Evolutionary conservation across 2,113 vertebrate species (phyloP).

Genomic region (Argyrosomus japonicus): DNA sequence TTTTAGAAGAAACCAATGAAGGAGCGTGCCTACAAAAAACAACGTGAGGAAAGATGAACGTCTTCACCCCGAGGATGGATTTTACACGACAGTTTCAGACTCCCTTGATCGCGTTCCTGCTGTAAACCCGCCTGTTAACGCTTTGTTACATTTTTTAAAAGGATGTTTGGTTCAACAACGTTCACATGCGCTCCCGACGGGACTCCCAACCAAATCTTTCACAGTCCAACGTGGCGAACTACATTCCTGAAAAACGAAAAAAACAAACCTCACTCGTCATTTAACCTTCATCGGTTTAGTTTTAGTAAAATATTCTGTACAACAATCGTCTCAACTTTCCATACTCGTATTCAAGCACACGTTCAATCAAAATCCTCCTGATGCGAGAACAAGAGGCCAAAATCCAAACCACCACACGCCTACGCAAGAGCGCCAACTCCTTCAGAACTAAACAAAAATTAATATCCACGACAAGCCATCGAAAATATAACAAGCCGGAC

Average conservation of each 20-base stretch:
- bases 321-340: constrained; percentile 39
- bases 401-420: constrained; percentile 28
- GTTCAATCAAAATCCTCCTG: neutral
- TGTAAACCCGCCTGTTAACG: neutral
- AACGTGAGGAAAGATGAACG: neutral
- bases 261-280: neutral
- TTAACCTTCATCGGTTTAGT: neutral
- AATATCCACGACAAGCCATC: neutral
- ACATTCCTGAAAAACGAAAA: neutral
- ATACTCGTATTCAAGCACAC: neutral
- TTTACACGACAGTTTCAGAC: constrained; percentile 3
- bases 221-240: constrained; percentile 7
- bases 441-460: neutral
- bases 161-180: neutral
- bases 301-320: constrained; percentile 1
- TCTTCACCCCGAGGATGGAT: neutral
- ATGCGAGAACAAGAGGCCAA: constrained; percentile 18
- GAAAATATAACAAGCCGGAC: neutral
- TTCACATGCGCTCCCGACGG: neutral
- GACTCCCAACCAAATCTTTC: neutral
- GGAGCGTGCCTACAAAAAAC: neutral
- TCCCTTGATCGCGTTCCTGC: constrained; percentile 13
- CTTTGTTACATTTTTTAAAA: neutral
- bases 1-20: neutral
- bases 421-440: neutral